Evolutionary conservation across 1,140 invertebrate genomes (phyloP), one percentile per base, ranked within the genome.

Genomic region (Brachionus manjavacas): DNA sequence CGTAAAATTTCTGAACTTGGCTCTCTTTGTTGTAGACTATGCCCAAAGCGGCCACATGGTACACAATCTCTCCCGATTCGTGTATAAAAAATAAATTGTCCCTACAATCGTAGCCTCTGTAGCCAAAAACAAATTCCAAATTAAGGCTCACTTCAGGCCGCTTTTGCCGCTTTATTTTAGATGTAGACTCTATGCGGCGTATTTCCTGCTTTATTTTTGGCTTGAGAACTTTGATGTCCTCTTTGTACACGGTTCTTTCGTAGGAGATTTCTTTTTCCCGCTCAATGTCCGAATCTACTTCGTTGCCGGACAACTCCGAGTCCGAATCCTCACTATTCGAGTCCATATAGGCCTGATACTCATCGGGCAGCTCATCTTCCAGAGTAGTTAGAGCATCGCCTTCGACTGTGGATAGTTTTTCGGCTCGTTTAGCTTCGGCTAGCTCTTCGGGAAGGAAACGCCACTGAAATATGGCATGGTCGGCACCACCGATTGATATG

Each of bases 381-480:
- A 64, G 14, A 0, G 11, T 39, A 0, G 35, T 12, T 8, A 16
- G 4, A 16, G 16, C 23, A 2, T n/a, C 66, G 12, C 25, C 35
- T 66, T 68, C n/a, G 52, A 35, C 55, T 41, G 20, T 35, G 12
- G 14, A 60, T 43, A 46, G 12, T 68, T 66, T 46, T 28, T 80
- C 49, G 14, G 31, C 11, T 20, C 55, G 86, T 7, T 76, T 85
- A 7, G 79, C 60, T 2, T 74, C 85, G 20, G 70, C 60, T n/a
- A 84, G 80, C 9, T 87, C 88, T 39, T 87, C 86, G 11, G 87
- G 64, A 1, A 88, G 31, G 70, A 88, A 88, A 14, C 85, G 85
- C 89, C 89, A 90, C 85, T 90, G 89, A 76, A 90, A 90, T 7
- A 90, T 85, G n/a, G 89, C 87, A 86, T 90, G 89, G 80, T 90